These are phyloP conservation scores for Hypomecis atomaria DNA, from an alignment of 2,888 invertebrate species.

Conservation along the genomic window DNA sequence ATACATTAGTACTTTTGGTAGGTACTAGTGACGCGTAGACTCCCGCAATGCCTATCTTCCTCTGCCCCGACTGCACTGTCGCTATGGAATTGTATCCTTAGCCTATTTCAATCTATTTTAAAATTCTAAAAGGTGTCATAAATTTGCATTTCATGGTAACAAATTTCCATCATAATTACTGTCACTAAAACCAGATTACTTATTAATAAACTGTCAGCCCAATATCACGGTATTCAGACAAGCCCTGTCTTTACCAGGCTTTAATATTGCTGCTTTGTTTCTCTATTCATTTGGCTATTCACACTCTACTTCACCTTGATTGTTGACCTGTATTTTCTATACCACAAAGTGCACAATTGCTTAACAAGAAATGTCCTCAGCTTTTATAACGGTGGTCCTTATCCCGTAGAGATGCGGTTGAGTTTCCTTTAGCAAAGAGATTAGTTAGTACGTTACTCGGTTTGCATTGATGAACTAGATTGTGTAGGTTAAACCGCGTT, in stretches of 20 bases:
- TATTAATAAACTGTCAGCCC: constrained; percentile 20
- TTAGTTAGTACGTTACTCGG: not conserved
- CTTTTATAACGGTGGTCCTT: not conserved
- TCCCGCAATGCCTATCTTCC: no score
- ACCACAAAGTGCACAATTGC: not conserved
- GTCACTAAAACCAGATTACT: constrained; percentile 6
- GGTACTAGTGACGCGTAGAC: no score
- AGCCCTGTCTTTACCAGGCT: constrained; percentile 13
- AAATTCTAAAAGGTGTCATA: no score
- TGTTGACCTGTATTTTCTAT: not conserved
- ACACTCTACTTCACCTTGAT: constrained; percentile 13
- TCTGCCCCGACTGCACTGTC: no score
- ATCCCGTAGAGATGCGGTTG: not conserved
- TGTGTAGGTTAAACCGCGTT: constrained; percentile 15
- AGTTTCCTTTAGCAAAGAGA: not conserved
- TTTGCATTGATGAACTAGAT: constrained; percentile 13
- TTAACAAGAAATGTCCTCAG: not conserved
- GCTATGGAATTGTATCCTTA: no score
- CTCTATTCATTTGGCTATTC: constrained; percentile 14
- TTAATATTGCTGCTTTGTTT: constrained; percentile 25
- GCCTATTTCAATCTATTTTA: no score
- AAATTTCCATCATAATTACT: not conserved
- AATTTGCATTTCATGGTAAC: not conserved
- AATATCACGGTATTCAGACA: constrained; percentile 7
- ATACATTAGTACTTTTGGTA: no score